Evolutionary conservation across 2,113 vertebrate genomes (phyloP), one percentile per base, ranked within the genome.

Genomic region (Crocuta crocuta): DNA sequence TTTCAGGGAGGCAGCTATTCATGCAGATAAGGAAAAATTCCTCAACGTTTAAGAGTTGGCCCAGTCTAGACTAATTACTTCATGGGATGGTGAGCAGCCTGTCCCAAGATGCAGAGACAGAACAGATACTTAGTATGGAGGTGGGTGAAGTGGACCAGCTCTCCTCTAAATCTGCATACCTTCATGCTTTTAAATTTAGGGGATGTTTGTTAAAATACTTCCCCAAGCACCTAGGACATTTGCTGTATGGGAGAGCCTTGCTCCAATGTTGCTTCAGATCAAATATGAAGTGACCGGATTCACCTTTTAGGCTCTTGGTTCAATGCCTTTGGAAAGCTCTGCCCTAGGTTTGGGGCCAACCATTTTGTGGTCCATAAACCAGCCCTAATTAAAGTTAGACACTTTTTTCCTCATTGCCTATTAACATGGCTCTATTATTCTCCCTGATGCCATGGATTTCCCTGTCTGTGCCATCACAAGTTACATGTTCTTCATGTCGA

Each of bases 101-200:
- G 43, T 35, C 23, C 26, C 43, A 19, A 50, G n/a, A 65, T 58
- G 17, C 61, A 94, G 61, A 65, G 63, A n/a, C 73, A 65, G 35
- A 33, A 78, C 24, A 58, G 61, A 58, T 13, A 39, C 5, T 93
- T 92, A 79, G 43, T 26, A 15, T 33, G n/a, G 73, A 26, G 28
- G 13, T 3, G 2, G 23, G 53, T 76, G 10, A 48, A 58, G 31
- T n/a, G 11, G 23, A 71, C 65, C 6, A 55, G 17, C 33, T 81
- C 8, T 39, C 78, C 17, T 65, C 48, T 8, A 33, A 73, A 70
- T 81, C 15, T 79, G 0, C 48, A 53, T 10, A 43, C 76, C 28
- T 93, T 81, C 28, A 4, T 81, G 65, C 65, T 81, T 96, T 92
- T 83, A 86, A 89, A 74, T 79, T 73, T 74, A 68, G 48, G 83